These are phyloP conservation scores for Petrocephalus sullivani DNA, from an alignment of 2,797 vertebrate genomes.

Conservation along the genomic window DNA sequence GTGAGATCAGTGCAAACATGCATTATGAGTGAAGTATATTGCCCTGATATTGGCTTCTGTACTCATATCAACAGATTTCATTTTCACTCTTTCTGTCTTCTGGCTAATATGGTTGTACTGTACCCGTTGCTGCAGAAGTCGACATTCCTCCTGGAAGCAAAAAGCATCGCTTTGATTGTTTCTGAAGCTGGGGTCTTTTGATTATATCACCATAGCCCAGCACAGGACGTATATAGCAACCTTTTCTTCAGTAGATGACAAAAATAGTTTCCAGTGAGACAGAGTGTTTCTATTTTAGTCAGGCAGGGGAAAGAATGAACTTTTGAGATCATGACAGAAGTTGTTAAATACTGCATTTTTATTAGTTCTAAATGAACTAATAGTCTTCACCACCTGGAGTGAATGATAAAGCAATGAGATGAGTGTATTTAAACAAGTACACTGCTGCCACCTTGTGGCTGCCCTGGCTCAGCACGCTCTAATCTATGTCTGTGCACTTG, in stretches of 20 bases:
- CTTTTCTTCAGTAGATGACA: constrained; percentile 5
- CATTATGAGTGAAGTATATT: neutral
- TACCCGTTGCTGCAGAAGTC: neutral
- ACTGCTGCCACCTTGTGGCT: constrained; percentile 13
- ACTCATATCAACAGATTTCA: neutral
- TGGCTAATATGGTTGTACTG: neutral
- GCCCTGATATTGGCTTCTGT: neutral
- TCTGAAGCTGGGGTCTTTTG: neutral
- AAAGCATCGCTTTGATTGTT: neutral
- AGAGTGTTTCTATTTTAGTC: constrained; percentile 19
- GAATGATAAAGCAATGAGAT: neutral
- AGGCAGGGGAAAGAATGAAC: neutral
- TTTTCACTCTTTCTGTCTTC: neutral
- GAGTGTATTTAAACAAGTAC: neutral
- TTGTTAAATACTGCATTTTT: constrained; percentile 14
- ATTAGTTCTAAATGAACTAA: constrained; percentile 20
- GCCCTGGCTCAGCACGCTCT: neutral
- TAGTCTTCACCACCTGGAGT: constrained; percentile 1
- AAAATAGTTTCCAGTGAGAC: constrained; percentile 16
- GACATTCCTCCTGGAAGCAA: neutral
- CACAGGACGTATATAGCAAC: constrained; percentile 2
- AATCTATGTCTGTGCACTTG: neutral
- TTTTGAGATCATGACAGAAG: constrained; percentile 13
- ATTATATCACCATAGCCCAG: neutral
- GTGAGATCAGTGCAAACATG: neutral